Conservation (phyloP, 2,113 vertebrate genomes). For the Corythornis vintsioides region DNA sequence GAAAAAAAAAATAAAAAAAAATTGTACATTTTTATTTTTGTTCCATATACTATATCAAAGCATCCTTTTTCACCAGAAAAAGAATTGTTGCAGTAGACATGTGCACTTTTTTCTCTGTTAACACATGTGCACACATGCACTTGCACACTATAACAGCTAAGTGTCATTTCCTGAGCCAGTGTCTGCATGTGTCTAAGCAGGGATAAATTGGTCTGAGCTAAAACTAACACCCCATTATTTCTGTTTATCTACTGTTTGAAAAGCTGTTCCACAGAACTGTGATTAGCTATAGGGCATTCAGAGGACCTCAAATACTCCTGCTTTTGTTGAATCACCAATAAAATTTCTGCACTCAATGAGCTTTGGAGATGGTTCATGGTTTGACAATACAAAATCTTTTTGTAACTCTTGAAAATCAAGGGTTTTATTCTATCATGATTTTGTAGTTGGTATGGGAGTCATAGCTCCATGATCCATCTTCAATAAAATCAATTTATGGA, state of each 20-base stretch:
- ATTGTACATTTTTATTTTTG: not conserved
- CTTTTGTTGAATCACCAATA: not conserved
- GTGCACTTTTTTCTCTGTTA: not conserved
- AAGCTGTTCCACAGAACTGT: not conserved
- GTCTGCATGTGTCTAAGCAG: not conserved
- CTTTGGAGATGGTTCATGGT: not conserved
- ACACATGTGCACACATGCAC: rapidly evolving
- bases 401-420: not conserved
- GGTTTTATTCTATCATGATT: not conserved
- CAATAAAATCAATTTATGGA: not conserved
- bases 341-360: not conserved
- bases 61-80: not conserved
- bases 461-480: not conserved
- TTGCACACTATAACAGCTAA: not conserved
- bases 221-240: not conserved
- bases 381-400: not conserved
- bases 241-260: not conserved
- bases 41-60: not conserved
- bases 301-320: not conserved
- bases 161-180: not conserved
- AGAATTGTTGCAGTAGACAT: not conserved
- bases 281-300: not conserved
- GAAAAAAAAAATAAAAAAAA: no score
- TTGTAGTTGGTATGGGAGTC: not conserved
- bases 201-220: not conserved